Evolutionary conservation across 2,797 vertebrate species (phyloP).

Genomic region (Clarias platycephalus): DNA sequence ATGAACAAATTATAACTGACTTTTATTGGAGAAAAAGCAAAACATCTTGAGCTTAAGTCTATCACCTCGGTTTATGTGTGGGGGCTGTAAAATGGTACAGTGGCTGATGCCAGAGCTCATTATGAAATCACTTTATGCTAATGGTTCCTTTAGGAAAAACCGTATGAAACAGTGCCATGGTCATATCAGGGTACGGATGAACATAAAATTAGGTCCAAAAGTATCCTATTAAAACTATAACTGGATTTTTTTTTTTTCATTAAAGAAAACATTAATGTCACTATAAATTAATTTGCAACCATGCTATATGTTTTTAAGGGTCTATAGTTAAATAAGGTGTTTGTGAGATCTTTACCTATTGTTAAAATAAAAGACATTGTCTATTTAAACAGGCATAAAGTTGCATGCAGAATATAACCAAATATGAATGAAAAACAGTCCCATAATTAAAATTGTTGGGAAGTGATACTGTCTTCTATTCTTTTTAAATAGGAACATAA

Average conservation of each 20-base stretch:
- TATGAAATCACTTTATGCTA: neutral
- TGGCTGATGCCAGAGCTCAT: neutral
- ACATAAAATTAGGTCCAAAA: neutral
- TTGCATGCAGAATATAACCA: neutral
- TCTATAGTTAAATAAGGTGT: neutral
- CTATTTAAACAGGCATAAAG: neutral
- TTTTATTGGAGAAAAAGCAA: conserved; percentile 3
- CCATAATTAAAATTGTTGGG: neutral
- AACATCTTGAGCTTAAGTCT: neutral
- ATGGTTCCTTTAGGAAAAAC: neutral
- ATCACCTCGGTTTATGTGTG: neutral
- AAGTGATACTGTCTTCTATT: neutral
- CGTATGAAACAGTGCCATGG: neutral
- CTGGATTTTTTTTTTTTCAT: neutral
- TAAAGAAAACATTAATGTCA: neutral
- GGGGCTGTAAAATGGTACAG: neutral
- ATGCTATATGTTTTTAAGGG: neutral
- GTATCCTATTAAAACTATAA: neutral
- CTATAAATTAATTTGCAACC: neutral
- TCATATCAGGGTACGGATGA: neutral
- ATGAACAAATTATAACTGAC: conserved; percentile 25
- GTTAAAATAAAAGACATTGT: neutral
- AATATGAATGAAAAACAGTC: neutral
- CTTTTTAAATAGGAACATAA: neutral
- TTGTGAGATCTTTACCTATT: neutral